Percentiles rank a stretch among this genome's conserved stretches.
Conservation (phyloP, 1,140 invertebrate genomes). For the Acyrthosiphon pisum region DNA sequence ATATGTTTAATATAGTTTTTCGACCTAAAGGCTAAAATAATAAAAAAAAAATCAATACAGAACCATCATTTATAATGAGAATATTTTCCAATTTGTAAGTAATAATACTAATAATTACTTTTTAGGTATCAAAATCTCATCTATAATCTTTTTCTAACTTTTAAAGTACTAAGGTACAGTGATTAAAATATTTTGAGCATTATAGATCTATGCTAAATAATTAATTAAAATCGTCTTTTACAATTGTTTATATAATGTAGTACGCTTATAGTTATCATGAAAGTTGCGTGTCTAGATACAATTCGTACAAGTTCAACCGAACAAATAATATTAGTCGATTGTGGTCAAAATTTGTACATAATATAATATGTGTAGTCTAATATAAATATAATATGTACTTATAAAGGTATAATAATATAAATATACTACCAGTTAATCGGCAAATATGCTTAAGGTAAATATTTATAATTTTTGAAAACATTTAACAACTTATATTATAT, state of each 20-base stretch:
- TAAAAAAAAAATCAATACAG: background rate
- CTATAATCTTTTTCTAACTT: background rate
- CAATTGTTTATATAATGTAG: background rate
- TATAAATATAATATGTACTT: background rate
- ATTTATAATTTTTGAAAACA: background rate
- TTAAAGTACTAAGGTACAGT: background rate
- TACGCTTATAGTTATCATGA: background rate
- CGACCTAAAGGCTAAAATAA: background rate
- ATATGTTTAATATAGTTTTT: background rate
- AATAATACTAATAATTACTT: background rate
- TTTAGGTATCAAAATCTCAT: background rate
- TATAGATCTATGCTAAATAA: background rate
- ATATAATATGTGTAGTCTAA: background rate
- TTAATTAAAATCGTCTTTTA: background rate
- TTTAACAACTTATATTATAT: background rate
- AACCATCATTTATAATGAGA: background rate
- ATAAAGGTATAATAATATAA: background rate
- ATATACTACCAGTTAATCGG: background rate
- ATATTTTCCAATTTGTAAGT: background rate
- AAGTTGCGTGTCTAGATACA: background rate
- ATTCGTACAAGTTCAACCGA: background rate
- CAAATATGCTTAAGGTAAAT: background rate
- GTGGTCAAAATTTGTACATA: background rate
- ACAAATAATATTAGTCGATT: background rate
- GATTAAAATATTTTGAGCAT: background rate